Base-by-base conservation (phyloP, 2,888 invertebrate species). In the Aphodius sticticus region DNA sequence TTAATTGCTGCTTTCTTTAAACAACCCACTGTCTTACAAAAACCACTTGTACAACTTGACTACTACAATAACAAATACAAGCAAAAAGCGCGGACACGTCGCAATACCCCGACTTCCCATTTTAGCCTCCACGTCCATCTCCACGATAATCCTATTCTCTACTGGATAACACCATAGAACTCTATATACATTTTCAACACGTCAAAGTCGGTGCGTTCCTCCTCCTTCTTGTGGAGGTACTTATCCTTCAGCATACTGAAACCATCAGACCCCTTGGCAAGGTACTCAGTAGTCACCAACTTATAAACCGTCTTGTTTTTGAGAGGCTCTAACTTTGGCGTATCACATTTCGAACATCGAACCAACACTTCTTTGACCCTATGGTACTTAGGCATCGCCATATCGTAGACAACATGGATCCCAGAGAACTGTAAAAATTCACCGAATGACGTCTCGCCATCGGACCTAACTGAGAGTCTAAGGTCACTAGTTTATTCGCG, bases 381-480 rank as follows among this genome's bases (percentile, higher is more conserved):
- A 0, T 90, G 88, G 2, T 94, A 93, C 0, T 91, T 87, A 0
- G 92, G 91, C 82, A 91, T 90, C 0, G 88, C 88, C 16, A 94
- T 88, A 88, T 97, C 93, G 84, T 94, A 96, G 1, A 90, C 90
- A 0, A 96, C 93, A 84, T 90, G 91, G 7, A 95, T 83, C 1
- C 97, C 97, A 15, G 97, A 96, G 79, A 94, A 90, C 90, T 97
- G 97, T 2, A 97, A 90, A 86, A 96, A 97, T 82, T 93, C 94
- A 0, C 96, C 97, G 16, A 76, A 16, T 6, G 87, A 87, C 5
- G 88, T 87, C 80, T 87, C 86, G 0, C 88, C 88, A 69, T 87
- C 84, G 36, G 86, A 84, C 69, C 87, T 83, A 6, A 85, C 85
- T 7, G 86, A 86, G 37, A 85, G 71, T 90, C 90, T 0, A 94